phyloP scores from a whole-genome alignment of 2,888 invertebrate species.

The Lapara coniferarum region DNA sequence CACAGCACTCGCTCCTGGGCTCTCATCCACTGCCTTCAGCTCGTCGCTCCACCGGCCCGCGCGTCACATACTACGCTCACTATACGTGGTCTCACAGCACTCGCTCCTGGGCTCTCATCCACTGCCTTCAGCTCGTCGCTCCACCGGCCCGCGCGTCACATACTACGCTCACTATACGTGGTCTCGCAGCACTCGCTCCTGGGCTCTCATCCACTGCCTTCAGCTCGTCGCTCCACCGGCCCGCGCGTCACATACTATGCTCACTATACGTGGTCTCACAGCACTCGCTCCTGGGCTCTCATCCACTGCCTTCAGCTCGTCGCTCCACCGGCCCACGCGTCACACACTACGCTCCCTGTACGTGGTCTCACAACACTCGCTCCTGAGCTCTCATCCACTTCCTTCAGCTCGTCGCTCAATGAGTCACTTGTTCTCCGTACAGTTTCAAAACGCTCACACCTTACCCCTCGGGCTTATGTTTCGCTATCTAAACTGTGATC shows the following conservation, averaged over 20 bases:
- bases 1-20: constrained; percentile 18
- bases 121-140: constrained; percentile 18
- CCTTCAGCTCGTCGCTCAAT: constrained; percentile 6
- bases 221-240: constrained; percentile 19
- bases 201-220: constrained; percentile 12
- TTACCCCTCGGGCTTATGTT: not conserved
- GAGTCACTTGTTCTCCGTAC: too few species aligned
- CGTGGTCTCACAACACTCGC: not conserved
- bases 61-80: not conserved
- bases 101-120: constrained; percentile 17
- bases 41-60: constrained; percentile 12
- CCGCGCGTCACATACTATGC: constrained; percentile 8
- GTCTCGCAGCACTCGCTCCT: constrained; percentile 17
- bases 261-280: constrained; percentile 5
- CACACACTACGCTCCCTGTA: constrained; percentile 16
- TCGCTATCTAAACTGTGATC: constrained; percentile 2
- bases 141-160: not conserved
- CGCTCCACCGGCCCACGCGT: constrained; percentile 18
- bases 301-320: constrained; percentile 18
- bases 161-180: not conserved
- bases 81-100: constrained; percentile 1
- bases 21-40: constrained; percentile 13
- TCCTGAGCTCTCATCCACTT: constrained; percentile 17
- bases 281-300: constrained; percentile 12
- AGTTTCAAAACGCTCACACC: constrained; percentile 2